Conservation (phyloP, 2,888 invertebrate genomes). For the Parnassius glacialis region DNA sequence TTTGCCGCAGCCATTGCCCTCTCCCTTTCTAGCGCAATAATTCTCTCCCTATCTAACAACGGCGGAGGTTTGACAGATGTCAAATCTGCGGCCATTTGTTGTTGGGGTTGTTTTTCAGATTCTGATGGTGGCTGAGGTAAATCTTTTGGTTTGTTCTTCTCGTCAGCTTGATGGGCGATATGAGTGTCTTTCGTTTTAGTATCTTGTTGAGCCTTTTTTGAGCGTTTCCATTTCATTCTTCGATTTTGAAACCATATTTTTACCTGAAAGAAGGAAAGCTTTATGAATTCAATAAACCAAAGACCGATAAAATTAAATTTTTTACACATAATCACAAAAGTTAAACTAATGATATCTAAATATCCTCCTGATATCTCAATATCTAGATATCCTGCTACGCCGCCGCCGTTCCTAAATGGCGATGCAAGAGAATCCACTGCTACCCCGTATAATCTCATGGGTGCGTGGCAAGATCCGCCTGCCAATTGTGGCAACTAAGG, state of each 20-base stretch:
- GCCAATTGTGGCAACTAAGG: no score
- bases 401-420: no score
- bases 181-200: conserved; percentile 82
- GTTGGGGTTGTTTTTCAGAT: conserved; percentile 51
- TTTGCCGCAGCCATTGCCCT: conserved; percentile 75
- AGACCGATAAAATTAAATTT: no score
- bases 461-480: no score
- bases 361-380: no score
- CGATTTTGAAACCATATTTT: conserved; percentile 99
- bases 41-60: conserved; percentile 73
- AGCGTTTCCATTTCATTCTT: conserved; percentile 99
- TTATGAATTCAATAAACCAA: no score
- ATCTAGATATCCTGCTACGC: no score
- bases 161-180: conserved; percentile 51
- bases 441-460: no score
- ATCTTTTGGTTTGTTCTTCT: conserved; percentile 61
- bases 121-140: conserved; percentile 42
- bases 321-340: no score
- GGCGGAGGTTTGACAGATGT: conserved; percentile 73
- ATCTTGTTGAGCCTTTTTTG: conserved; percentile 96
- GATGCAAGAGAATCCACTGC: no score
- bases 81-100: conserved; percentile 64
- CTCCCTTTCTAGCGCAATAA: conserved; percentile 71
- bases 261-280: conserved; percentile 81
- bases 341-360: no score